Base-by-base conservation (phyloP, 2,888 invertebrate species). In the Scaptomyza parva region DNA sequence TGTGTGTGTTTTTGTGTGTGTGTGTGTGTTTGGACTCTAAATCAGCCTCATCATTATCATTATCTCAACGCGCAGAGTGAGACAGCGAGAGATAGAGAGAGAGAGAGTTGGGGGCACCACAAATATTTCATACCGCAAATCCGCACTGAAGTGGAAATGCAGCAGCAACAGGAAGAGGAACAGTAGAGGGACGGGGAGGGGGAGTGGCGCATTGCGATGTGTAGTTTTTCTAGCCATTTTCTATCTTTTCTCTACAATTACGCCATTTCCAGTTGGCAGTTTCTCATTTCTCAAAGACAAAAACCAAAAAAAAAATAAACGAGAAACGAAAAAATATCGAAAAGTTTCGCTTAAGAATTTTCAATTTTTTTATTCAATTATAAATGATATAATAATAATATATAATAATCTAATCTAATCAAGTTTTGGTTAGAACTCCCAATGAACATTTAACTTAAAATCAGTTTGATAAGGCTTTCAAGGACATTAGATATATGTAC, bases 21-120 rank as follows among this genome's bases (percentile, higher is more conserved):
- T 37, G 17, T 17, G 17, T 40, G 47, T 41, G 54, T 48, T 48
- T 65, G 59, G 60, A 52, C 70, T 57, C 70, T 57, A 81, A 81
- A 82, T 82, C 82, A 82, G 82, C 82, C 82, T 87, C 82, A 82
- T 82, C 82, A 86, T 82, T 84, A 82, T 86, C 79, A 76, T 74
- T 77, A 62, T 72, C 70, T 55, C 69, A 57, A 30, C 43, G 62
- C 43, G 62, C 47, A 24, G 30, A 18, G 39, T n/a, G 17, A 9
- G 17, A 5, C 24, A 28, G 28, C 8, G 0, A 28, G 8, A 28
- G 9, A 35, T 2, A 35, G 35, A 3, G 35, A 9, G 3, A 17
- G 37, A 17, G 37, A 3, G 37, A 37, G 12, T 0, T 2, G 0
- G 14, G 33, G 4, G 40, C 20, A 26, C 48, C 26, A 5, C 22